Evolutionary conservation across 2,113 vertebrate genomes (phyloP).

Genomic region (zebrafish (Danio rerio)): DNA sequence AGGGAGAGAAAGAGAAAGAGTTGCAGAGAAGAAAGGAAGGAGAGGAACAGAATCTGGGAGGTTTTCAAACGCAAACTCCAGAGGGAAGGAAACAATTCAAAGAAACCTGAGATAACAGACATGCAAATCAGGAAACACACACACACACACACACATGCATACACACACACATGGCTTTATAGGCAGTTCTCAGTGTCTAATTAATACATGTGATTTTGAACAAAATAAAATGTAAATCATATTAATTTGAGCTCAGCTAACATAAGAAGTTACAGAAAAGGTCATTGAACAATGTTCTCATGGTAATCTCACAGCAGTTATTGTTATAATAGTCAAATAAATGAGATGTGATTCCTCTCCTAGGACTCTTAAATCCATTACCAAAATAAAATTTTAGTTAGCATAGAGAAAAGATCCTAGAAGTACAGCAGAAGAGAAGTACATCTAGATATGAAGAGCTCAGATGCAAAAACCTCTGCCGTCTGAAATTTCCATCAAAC

Average conservation of each 20-base stretch:
- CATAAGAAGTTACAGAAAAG: neutral
- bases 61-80: slow-evolving; percentile 40
- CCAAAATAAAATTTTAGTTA: no score
- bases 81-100: slow-evolving; percentile 41
- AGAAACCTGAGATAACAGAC: slow-evolving; percentile 49
- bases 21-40: slow-evolving; percentile 40
- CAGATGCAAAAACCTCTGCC: no score
- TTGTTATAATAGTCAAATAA: neutral
- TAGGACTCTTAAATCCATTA: no score
- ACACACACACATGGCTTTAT: slow-evolving; percentile 5
- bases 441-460: no score
- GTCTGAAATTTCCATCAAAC: no score
- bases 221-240: neutral
- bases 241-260: neutral
- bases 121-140: slow-evolving; percentile 31
- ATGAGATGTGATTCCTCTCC: no score
- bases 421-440: no score
- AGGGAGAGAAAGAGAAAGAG: slow-evolving; percentile 3
- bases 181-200: neutral
- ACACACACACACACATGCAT: slow-evolving; percentile 12
- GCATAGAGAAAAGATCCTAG: no score
- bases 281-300: neutral
- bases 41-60: slow-evolving; percentile 29
- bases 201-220: neutral
- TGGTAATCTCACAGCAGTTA: neutral